A percentile compares a stretch with the other conserved stretches of the same genome.
Conservation (phyloP, 2,888 invertebrate genomes). For the Onthophagus sagittarius region DNA sequence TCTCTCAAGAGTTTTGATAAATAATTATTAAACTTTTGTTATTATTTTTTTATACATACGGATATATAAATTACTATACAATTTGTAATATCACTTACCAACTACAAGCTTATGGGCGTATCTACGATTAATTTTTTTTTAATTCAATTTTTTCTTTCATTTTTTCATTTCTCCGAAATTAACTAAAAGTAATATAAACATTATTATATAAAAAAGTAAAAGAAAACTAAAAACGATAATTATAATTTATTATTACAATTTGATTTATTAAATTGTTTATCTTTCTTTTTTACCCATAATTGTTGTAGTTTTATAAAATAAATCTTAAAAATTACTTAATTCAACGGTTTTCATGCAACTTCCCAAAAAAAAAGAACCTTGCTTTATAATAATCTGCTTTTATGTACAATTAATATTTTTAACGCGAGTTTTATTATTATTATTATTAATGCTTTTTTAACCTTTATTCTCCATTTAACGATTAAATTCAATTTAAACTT, state of each 20-base stretch:
- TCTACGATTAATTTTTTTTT: not conserved
- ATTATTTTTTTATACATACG: slow-evolving; percentile 9
- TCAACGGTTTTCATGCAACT: not conserved
- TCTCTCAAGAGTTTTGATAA: not conserved
- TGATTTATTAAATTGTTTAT: slow-evolving; percentile 4
- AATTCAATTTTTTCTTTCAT: not conserved
- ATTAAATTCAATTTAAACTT: no score
- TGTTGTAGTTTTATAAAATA: slow-evolving; percentile 14
- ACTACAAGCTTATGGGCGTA: slow-evolving; percentile 12
- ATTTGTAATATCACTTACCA: slow-evolving; percentile 13
- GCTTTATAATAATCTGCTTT: not conserved
- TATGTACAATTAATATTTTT: not conserved
- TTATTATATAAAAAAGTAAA: slow-evolving; percentile 17
- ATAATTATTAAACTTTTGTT: not conserved
- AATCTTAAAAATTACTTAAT: slow-evolving; percentile 26
- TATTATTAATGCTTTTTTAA: no score
- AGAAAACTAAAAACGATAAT: slow-evolving; percentile 14
- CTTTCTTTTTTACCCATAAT: not conserved
- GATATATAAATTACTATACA: slow-evolving; percentile 19
- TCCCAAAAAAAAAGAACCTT: no score
- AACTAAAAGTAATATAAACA: not conserved
- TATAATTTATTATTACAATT: slow-evolving; percentile 7
- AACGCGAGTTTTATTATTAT: no score
- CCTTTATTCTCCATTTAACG: no score
- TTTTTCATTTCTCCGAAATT: not conserved